Conservation (phyloP, 1,140 invertebrate genomes). For the Drosophila nannoptera region DNA sequence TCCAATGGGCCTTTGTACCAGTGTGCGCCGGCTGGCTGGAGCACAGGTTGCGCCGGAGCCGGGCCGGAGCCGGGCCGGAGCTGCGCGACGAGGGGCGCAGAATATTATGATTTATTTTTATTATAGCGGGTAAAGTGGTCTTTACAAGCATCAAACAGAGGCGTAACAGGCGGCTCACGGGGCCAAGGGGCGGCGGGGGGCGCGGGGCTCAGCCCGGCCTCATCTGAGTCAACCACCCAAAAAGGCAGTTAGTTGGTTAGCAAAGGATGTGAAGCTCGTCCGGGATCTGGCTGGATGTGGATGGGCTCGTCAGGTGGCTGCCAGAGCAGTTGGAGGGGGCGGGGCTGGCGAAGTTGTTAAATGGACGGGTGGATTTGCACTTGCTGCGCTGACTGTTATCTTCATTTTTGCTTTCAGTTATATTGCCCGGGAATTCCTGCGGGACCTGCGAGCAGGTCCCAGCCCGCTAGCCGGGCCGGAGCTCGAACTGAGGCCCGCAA, state of each 20-base stretch:
- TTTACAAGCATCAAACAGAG: slow-evolving; percentile 77
- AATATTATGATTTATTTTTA: slow-evolving; percentile 80
- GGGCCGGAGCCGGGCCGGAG: background rate
- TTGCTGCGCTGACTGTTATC: slow-evolving; percentile 76
- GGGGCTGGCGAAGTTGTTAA: slow-evolving; percentile 68
- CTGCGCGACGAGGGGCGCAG: slow-evolving; percentile 49
- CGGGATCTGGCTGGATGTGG: slow-evolving; percentile 5
- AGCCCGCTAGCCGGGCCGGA: background rate
- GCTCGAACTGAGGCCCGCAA: slow-evolving; percentile 59
- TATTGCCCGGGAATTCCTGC: slow-evolving; percentile 78
- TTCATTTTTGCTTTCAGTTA: slow-evolving; percentile 79
- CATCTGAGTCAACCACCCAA: slow-evolving; percentile 31
- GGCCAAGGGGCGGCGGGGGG: slow-evolving; percentile 8
- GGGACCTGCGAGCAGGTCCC: slow-evolving; percentile 41
- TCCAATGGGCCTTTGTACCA: slow-evolving; percentile 7
- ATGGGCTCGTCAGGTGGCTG: slow-evolving; percentile 33
- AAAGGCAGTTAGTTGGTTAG: slow-evolving; percentile 75
- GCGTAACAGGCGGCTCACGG: slow-evolving; percentile 25
- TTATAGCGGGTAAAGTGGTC: slow-evolving; percentile 79
- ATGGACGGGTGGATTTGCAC: slow-evolving; percentile 79
- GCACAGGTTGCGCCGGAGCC: slow-evolving; percentile 24
- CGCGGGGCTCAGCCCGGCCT: too few relatives aligned
- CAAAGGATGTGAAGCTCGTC: slow-evolving; percentile 28
- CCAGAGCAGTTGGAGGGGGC: background rate
- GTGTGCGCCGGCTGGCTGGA: slow-evolving; percentile 31